These are phyloP conservation scores for Phaetusa simplex DNA, from an alignment of 2,113 vertebrate genomes.

Conservation along the genomic window DNA sequence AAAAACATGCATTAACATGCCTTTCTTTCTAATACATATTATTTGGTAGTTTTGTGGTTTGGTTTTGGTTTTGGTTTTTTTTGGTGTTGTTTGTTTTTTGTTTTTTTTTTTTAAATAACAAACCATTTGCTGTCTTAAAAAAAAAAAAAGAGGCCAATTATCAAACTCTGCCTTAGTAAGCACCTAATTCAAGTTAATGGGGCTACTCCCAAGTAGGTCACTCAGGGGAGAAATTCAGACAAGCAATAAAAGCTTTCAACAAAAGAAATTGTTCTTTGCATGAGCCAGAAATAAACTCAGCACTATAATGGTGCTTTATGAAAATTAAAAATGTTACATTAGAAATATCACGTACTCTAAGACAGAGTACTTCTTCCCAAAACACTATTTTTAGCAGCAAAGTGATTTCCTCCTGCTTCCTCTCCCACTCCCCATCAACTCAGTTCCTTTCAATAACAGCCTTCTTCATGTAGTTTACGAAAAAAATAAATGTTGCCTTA, in stretches of 20 bases:
- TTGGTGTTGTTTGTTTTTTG: not conserved
- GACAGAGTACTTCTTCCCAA: not conserved
- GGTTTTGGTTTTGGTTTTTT: not conserved
- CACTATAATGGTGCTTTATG: not conserved
- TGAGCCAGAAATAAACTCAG: not conserved
- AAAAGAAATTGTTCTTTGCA: not conserved
- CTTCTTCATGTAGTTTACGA: not conserved
- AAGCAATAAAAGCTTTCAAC: not conserved
- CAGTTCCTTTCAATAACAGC: not conserved
- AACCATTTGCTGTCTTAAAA: not conserved
- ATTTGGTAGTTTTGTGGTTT: not conserved
- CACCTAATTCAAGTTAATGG: not conserved
- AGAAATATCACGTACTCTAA: not conserved
- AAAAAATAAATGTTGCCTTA: not conserved
- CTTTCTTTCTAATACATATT: not conserved
- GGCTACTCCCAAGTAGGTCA: not conserved
- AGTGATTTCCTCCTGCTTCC: not conserved
- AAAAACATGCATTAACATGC: not conserved
- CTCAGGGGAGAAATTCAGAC: not conserved
- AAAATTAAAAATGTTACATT: slow-evolving; percentile 6
- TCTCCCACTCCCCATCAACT: rapidly evolving
- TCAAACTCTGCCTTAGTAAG: not conserved
- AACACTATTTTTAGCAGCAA: not conserved
- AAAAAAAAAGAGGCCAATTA: not conserved
- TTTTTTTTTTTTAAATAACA: not conserved